These are phyloP conservation scores for Zygothrica quintamaculata DNA, from an alignment of 2,888 invertebrate genomes.

Conservation along the genomic window DNA sequence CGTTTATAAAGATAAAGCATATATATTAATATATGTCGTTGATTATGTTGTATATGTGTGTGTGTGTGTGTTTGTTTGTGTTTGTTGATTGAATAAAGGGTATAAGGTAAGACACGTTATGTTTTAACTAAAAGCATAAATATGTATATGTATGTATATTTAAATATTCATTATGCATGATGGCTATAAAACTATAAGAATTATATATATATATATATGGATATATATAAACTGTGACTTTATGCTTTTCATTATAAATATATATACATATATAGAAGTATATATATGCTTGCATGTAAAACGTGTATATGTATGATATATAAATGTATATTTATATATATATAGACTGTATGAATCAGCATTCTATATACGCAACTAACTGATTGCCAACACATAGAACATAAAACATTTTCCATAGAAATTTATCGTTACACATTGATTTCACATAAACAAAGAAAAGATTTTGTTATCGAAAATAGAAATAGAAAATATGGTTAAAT, in stretches of 20 bases:
- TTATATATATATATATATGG: slow-evolving; percentile 11
- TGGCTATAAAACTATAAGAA: slow-evolving; percentile 62
- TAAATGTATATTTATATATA: slow-evolving; percentile 38
- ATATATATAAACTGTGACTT: slow-evolving; percentile 60
- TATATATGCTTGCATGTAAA: slow-evolving; percentile 40
- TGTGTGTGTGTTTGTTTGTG: slow-evolving; percentile 49
- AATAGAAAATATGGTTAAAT: background rate
- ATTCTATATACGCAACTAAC: slow-evolving; percentile 4
- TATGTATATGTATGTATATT: slow-evolving; percentile 36
- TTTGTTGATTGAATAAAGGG: slow-evolving; percentile 37
- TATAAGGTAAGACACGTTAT: slow-evolving; percentile 59
- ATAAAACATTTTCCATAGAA: slow-evolving; percentile 19
- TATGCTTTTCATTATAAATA: slow-evolving; percentile 49
- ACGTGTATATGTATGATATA: slow-evolving; percentile 36
- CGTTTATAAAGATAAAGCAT: slow-evolving; percentile 62
- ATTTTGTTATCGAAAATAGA: slow-evolving; percentile 26
- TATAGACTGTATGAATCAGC: slow-evolving; percentile 29
- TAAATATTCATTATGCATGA: slow-evolving; percentile 51
- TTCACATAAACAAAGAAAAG: slow-evolving; percentile 26
- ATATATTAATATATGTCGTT: slow-evolving; percentile 73
- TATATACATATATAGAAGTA: slow-evolving; percentile 33
- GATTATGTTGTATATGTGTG: slow-evolving; percentile 64
- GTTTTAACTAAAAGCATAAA: slow-evolving; percentile 69
- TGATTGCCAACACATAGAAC: slow-evolving; percentile 8
- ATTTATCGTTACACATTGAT: slow-evolving; percentile 15